Base-by-base conservation (phyloP, 2,888 invertebrate species). In the Habroteleia sp. region DNA sequence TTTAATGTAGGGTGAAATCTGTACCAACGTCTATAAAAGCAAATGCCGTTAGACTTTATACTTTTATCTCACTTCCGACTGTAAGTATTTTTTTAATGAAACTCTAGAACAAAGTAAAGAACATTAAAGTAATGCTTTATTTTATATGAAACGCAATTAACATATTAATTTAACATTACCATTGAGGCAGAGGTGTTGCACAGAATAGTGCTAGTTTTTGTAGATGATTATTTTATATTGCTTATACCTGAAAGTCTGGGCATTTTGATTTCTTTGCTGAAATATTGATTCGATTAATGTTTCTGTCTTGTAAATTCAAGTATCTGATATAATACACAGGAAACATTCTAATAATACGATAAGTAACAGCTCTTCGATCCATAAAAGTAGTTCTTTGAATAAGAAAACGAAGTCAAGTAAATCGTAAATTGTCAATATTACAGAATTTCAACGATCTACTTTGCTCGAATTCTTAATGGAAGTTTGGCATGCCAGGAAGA, bases 381-480 rank as follows among this genome's bases (percentile, higher is more conserved):
- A 35, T 42, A 54, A 46, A 54, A 62, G 31, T 39, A 68, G 41
- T 65, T 52, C 27, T 8, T 10, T 33, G 58, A 73, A 74, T 74
- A 68, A 68, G 63, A 73, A 63, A 72, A 75, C 46, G 62, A 69
- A 73, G 52, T 65, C 62, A 42, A 66, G 41, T 42, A 62, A 77
- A 79, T 74, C 73, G 72, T 77, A 77, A 76, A 77, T 79, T 76
- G 73, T 69, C 65, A 68, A 68, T 50, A 54, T 78, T 78, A 62
- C 68, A 68, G 68, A 58, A 71, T 74, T 73, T 69, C 75, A 80
- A 77, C 77, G 80, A 84, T 80, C 84, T 81, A 83, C 81, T 85
- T 84, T 78, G 76, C 79, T 80, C 78, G 79, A 77, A 83, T 85
- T 82, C 83, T 82, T 84, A 84, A 83, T 82, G 78, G 78, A 77